phyloP scores from a whole-genome alignment of 2,888 invertebrate species.

The Polydrusus cervinus region DNA sequence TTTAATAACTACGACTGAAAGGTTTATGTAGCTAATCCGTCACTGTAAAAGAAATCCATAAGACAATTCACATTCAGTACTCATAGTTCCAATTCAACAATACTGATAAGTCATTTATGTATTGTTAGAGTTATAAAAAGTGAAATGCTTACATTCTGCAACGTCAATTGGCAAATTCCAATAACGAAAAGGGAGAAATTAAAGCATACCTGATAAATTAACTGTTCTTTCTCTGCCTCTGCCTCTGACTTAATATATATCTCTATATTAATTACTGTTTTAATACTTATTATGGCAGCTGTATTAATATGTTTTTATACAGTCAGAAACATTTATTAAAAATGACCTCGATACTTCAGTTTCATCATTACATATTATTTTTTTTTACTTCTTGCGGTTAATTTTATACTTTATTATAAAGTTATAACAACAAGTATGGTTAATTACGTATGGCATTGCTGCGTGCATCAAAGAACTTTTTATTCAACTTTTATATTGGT shows the following conservation, averaged over 20 bases:
- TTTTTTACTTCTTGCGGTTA: constrained; percentile 21
- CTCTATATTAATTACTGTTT: constrained; percentile 33
- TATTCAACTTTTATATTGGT: neutral
- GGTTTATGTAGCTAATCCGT: too few relatives aligned
- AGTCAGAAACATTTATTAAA: constrained; percentile 37
- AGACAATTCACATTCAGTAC: too few relatives aligned
- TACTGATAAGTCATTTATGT: neutral
- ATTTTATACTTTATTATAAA: constrained; percentile 32
- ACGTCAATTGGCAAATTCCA: neutral
- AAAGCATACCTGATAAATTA: constrained; percentile 36
- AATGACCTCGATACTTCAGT: constrained; percentile 36
- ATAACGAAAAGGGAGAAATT: constrained; percentile 14
- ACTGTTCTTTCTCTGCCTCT: neutral
- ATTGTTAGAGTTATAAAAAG: constrained; percentile 15
- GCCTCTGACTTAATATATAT: constrained; percentile 24
- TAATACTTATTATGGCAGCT: constrained; percentile 34
- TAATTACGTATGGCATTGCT: constrained; percentile 7
- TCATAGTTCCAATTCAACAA: neutral
- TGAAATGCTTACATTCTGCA: constrained; percentile 6
- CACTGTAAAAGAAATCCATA: too few relatives aligned
- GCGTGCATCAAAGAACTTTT: neutral
- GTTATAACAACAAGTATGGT: constrained; percentile 9
- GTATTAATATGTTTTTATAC: constrained; percentile 37
- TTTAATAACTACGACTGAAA: too few relatives aligned
- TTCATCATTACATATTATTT: constrained; percentile 30